Evolutionary conservation across 2,113 vertebrate species (phyloP).

Genomic region (Gadus chalcogrammus): DNA sequence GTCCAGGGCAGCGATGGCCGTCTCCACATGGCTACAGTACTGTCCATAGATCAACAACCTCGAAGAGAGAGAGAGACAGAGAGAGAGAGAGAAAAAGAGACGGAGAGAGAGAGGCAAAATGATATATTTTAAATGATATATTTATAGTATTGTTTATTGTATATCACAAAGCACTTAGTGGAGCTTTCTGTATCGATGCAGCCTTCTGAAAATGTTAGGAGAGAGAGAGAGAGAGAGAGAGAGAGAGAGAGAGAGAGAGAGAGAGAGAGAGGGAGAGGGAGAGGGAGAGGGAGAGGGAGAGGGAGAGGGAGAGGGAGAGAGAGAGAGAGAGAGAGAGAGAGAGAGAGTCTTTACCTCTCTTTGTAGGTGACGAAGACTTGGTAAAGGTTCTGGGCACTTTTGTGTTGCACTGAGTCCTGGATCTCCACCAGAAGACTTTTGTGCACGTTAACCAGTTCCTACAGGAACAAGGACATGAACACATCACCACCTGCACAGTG

Average conservation of each 20-base stretch:
- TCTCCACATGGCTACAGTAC: conserved; percentile 96
- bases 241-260: no score
- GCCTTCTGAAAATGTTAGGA: neutral
- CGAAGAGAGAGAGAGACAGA: conserved; percentile 7
- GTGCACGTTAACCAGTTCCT: conserved; percentile 96
- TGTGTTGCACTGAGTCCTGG: conserved; percentile 86
- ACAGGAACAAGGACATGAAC: conserved; percentile 45
- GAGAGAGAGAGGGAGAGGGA: no score
- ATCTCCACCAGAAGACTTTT: conserved; percentile 85
- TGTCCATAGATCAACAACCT: conserved; percentile 95
- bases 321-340: no score
- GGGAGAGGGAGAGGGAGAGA: neutral
- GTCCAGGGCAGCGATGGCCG: conserved; percentile 86
- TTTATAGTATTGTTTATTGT: no score
- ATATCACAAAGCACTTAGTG: no score
- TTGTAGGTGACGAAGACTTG: conserved; percentile 94
- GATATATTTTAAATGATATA: no score
- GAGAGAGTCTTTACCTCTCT: conserved; percentile 79
- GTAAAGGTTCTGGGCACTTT: conserved; percentile 88
- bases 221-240: neutral
- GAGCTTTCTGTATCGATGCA: no score
- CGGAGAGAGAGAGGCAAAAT: no score
- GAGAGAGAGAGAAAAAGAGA: no score
- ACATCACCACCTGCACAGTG: no score
- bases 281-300: neutral